These are phyloP conservation scores for Cinclus mexicanus DNA, from an alignment of 2,113 vertebrate genomes.

Conservation along the genomic window DNA sequence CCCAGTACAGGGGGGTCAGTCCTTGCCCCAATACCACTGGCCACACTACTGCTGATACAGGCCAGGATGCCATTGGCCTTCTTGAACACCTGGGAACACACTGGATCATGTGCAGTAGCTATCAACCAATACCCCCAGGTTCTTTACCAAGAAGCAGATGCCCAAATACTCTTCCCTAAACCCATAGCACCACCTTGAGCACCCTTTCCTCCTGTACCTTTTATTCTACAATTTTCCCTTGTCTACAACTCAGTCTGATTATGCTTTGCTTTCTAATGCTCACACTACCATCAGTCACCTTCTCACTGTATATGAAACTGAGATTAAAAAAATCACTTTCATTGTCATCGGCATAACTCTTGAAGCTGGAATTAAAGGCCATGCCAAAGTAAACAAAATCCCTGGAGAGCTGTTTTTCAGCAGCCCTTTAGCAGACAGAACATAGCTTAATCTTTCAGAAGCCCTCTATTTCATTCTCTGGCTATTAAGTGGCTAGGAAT, in stretches of 20 bases:
- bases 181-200: background rate
- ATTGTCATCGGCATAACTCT: background rate
- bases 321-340: background rate
- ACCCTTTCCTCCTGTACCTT: background rate
- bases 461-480: background rate
- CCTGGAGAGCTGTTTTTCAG: background rate
- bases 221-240: background rate
- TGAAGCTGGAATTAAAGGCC: background rate
- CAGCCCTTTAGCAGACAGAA: background rate
- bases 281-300: background rate
- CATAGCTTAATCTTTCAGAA: background rate
- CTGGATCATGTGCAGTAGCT: background rate
- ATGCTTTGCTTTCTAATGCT: background rate
- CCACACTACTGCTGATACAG: background rate
- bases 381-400: background rate
- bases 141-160: background rate
- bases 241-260: background rate
- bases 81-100: background rate
- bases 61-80: background rate
- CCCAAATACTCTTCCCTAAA: background rate
- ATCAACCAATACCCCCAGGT: background rate
- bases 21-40: rapidly evolving
- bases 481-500: background rate
- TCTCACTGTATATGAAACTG: background rate
- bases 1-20: background rate